A percentile compares a stretch with the other conserved stretches of the same genome.
Conservation (phyloP, 2,888 invertebrate genomes). For the Dicyrtoma fusca region DNA sequence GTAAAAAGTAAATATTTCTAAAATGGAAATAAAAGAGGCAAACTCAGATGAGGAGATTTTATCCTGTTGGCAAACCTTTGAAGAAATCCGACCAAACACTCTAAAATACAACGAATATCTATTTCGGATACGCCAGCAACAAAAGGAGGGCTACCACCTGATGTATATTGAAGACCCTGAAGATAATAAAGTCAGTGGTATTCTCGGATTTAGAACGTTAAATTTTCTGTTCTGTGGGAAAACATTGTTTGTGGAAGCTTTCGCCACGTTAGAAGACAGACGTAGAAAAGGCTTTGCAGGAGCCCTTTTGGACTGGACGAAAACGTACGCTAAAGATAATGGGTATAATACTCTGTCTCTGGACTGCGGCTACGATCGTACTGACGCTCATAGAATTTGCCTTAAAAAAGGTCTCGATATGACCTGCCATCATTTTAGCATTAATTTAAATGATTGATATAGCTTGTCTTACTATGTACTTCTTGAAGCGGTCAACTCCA, state of each 20-base stretch:
- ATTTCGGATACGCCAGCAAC: conserved; percentile 17
- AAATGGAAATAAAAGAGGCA: conserved; percentile 42
- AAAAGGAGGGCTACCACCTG: conserved; percentile 41
- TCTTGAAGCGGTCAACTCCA: too few relatives aligned
- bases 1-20: too few relatives aligned
- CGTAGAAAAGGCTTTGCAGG: conserved; percentile 46
- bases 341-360: conserved; percentile 41
- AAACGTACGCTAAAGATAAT: conserved; percentile 40
- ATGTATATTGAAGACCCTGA: conserved; percentile 43
- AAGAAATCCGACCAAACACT: conserved; percentile 43
- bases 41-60: conserved; percentile 42
- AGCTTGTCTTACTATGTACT: too few relatives aligned
- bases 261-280: conserved; percentile 31
- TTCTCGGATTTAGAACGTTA: conserved; percentile 41
- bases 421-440: conserved; percentile 44
- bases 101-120: conserved; percentile 39
- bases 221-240: conserved; percentile 44
- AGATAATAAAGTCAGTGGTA: conserved; percentile 30
- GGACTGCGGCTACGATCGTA: conserved; percentile 44
- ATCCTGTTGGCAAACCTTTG: conserved; percentile 33
- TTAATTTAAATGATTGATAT: background rate
- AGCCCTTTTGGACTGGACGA: conserved; percentile 42
- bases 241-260: conserved; percentile 48
- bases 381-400: conserved; percentile 49
- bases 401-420: conserved; percentile 47